These are phyloP conservation scores for Pipistrellus kuhlii DNA, from an alignment of 2,797 vertebrate genomes.

Conservation along the genomic window DNA sequence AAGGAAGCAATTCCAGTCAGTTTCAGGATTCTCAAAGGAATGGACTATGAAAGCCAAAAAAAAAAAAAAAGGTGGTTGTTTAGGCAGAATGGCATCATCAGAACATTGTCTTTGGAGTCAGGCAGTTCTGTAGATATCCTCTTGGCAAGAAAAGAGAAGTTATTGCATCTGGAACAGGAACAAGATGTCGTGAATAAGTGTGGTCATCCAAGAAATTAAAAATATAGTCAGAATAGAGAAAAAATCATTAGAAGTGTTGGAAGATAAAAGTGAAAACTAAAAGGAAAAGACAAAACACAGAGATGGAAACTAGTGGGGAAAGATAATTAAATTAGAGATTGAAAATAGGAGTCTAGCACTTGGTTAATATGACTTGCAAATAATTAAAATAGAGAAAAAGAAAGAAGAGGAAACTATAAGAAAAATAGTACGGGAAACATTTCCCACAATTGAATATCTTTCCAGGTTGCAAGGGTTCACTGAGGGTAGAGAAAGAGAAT, in stretches of 20 bases:
- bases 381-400: neutral
- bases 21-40: slow-evolving; percentile 1
- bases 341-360: neutral
- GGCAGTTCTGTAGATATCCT: neutral
- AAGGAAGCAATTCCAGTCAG: neutral
- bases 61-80: neutral
- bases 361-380: neutral
- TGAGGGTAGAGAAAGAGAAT: neutral
- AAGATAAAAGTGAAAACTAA: neutral
- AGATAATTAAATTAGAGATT: neutral
- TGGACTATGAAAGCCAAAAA: neutral
- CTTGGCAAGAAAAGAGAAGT: neutral
- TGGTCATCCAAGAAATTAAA: neutral
- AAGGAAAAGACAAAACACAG: neutral
- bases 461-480: neutral
- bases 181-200: neutral
- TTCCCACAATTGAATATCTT: neutral
- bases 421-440: neutral
- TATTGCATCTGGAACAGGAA: neutral
- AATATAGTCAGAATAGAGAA: neutral
- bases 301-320: neutral
- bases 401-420: neutral
- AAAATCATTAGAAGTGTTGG: neutral
- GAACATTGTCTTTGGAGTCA: neutral
- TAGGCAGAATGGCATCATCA: neutral